Conservation (phyloP, 2,113 vertebrate species). For the Petromus typicus region DNA sequence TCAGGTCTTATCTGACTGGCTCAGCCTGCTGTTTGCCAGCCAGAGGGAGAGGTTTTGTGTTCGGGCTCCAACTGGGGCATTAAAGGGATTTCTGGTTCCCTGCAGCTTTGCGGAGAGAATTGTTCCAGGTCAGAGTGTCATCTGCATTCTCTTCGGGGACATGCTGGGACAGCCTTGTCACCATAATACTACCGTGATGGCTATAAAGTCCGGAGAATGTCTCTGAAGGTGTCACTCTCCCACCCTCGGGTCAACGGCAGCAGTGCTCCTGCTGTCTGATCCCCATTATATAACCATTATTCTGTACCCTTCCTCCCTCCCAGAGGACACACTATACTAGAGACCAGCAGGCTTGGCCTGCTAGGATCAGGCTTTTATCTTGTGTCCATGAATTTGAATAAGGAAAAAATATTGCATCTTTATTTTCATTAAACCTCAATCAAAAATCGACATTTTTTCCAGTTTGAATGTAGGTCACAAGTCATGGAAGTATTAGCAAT, state of each 20-base stretch:
- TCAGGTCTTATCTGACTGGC: constrained; percentile 31
- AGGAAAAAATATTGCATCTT: neutral
- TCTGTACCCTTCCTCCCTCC: neutral
- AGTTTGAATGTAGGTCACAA: neutral
- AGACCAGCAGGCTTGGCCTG: neutral
- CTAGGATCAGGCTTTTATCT: neutral
- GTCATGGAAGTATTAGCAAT: neutral
- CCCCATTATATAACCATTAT: neutral
- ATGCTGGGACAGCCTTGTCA: neutral
- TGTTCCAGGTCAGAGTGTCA: neutral
- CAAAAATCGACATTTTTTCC: neutral
- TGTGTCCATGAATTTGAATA: neutral
- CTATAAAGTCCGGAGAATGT: neutral
- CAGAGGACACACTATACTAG: neutral
- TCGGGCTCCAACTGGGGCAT: neutral
- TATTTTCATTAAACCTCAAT: neutral
- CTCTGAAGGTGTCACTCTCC: neutral
- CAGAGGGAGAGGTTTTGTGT: neutral
- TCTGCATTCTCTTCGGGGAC: neutral
- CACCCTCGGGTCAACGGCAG: neutral
- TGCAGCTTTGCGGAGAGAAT: neutral
- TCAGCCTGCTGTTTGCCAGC: neutral
- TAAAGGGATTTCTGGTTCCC: neutral
- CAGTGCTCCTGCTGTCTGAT: neutral
- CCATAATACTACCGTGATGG: neutral